Percentiles rank a stretch among this genome's conserved stretches.
These are phyloP conservation scores for Leuciscus waleckii DNA, from an alignment of 2,797 vertebrate genomes.

Conservation along the genomic window DNA sequence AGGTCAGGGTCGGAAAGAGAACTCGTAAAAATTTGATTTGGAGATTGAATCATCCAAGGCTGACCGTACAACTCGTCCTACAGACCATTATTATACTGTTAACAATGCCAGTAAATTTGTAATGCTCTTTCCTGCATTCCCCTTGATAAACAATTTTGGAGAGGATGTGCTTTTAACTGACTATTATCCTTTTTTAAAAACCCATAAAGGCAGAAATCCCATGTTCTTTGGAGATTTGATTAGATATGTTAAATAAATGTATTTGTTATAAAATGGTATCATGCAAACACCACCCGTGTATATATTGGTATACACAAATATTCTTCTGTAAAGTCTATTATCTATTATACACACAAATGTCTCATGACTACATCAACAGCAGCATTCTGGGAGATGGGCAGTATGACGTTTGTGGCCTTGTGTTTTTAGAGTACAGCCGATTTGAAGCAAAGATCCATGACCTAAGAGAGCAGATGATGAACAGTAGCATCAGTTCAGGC, in stretches of 20 bases:
- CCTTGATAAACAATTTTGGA: background rate
- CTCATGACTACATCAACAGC: background rate
- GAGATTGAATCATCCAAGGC: background rate
- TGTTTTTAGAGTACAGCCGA: slow-evolving; percentile 89
- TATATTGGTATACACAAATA: background rate
- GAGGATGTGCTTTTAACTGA: background rate
- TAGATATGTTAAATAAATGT: background rate
- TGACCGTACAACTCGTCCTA: background rate
- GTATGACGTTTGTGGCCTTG: slow-evolving; percentile 20
- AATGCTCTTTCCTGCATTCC: background rate
- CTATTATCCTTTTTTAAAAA: no score
- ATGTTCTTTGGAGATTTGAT: no score
- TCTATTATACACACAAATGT: background rate
- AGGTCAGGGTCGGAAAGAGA: background rate
- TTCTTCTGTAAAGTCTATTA: background rate
- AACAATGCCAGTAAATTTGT: background rate
- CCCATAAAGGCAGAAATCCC: no score
- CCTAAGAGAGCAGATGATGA: slow-evolving; percentile 98
- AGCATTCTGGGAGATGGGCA: background rate
- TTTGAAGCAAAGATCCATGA: slow-evolving; percentile 99
- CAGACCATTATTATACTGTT: background rate
- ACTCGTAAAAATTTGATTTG: slow-evolving; percentile 6
- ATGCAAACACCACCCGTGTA: no score
- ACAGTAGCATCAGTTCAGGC: slow-evolving; percentile 96
- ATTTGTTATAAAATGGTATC: background rate